Base-by-base conservation (phyloP, 2,888 invertebrate genomes). In the Andrena camellia region DNA sequence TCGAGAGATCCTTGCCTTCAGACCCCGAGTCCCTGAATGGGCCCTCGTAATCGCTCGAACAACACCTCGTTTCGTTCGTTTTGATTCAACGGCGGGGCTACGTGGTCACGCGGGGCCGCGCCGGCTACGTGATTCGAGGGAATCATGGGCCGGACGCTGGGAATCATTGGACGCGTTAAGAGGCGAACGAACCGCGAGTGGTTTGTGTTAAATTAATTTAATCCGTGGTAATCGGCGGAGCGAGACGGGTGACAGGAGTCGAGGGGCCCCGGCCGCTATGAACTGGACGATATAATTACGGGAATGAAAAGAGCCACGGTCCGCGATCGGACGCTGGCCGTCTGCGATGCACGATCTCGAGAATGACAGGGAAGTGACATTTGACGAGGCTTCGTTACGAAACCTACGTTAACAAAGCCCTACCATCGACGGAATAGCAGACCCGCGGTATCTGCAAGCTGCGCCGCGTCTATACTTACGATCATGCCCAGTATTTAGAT, bases 371-470 rank as follows among this genome's bases (percentile, higher is more conserved):
- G 35, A 70, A 71, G 74, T 81, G 83, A 74, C 60, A 70, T 62
- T 54, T 52, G 68, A 73, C 67, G 57, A 20, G 26, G 72, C 69
- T 60, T 50, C 68, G 87, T 86, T 84, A 84, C 86, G 86, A 86
- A 86, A 86, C 69, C 67, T 63, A 62, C 67, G 67, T 71, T 72
- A 77, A 73, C 77, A 81, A 77, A 76, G 73, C 81, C 54, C 67
- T 67, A 81, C 78, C 78, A 78, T 67, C 64, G 76, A 81, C 67
- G 73, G 73, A 78, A 85, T 69, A 83, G 71, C 78, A 75, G 80
- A 64, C 59, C 33, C 54, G 68, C 71, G 78, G 74, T 71, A 69
- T 71, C 59, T 82, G 54, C 72, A 57, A 54, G 33, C 50, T 23
- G 42, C 29, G 33, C 33, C 35, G 60, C 26, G 54, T 35, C 52